Conservation (phyloP, 2,888 invertebrate species). For the Ecliptopera silaceata region DNA sequence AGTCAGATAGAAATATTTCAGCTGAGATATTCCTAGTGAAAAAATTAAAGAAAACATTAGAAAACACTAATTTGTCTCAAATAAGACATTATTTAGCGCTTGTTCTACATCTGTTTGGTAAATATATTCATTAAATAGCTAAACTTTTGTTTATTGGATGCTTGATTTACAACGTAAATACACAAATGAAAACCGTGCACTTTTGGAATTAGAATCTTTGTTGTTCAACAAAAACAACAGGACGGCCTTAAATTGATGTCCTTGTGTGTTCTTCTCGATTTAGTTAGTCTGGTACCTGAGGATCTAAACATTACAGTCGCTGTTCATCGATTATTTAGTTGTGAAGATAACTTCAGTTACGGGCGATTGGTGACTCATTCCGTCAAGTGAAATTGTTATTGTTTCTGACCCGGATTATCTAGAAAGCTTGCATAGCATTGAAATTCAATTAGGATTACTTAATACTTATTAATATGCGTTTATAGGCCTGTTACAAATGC, state of each 20-base stretch:
- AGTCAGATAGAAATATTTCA: no score
- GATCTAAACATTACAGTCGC: constrained; percentile 1
- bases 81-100: neutral
- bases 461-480: neutral
- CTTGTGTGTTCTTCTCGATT: neutral
- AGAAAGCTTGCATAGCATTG: neutral
- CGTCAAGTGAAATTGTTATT: constrained; percentile 4
- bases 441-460: neutral
- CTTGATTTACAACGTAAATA: neutral
- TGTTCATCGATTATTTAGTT: constrained; percentile 1
- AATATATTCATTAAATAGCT: neutral
- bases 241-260: neutral
- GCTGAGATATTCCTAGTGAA: no score
- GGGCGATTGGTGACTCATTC: constrained; percentile 24
- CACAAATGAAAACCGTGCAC: neutral
- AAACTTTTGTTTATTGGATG: neutral
- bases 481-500: neutral
- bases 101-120: neutral
- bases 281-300: neutral
- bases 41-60: neutral
- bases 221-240: constrained; percentile 5
- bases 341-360: constrained; percentile 5
- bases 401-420: neutral
- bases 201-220: neutral
- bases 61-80: neutral